phyloP scores from a whole-genome alignment of 2,113 vertebrate species.

The Macrotus californicus region DNA sequence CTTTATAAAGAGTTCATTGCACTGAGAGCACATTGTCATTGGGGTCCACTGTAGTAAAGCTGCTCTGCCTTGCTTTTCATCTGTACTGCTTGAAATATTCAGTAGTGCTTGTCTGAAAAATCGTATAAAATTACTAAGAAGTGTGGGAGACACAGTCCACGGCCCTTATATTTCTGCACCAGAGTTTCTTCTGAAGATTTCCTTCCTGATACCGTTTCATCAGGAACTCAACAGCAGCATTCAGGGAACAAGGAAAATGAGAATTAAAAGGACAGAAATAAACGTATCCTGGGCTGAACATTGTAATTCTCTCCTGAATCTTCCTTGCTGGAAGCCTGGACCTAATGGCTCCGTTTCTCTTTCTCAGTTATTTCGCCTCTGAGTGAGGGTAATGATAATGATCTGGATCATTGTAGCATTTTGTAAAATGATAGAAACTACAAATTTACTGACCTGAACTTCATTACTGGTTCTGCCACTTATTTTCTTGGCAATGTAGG shows the following conservation, averaged over 20 bases:
- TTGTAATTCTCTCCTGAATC: not conserved
- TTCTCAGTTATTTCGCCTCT: slow-evolving; percentile 6
- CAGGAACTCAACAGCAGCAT: not conserved
- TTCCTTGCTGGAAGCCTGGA: not conserved
- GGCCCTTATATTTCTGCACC: not conserved
- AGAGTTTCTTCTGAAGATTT: not conserved
- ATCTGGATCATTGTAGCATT: not conserved
- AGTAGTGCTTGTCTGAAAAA: slow-evolving; percentile 32
- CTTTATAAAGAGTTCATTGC: not conserved
- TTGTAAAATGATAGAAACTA: not conserved
- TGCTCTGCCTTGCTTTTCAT: not conserved
- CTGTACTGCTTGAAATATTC: not conserved
- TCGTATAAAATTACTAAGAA: slow-evolving; percentile 26
- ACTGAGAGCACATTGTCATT: not conserved
- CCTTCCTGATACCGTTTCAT: slow-evolving; percentile 1
- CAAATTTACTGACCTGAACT: not conserved
- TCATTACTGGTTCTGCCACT: not conserved
- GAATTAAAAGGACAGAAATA: not conserved
- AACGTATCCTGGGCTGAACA: not conserved
- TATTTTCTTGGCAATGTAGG: not conserved
- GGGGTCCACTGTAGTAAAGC: not conserved
- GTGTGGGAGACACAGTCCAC: not conserved
- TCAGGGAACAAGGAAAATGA: not conserved
- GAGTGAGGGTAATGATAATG: not conserved
- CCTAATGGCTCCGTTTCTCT: not conserved